Percentiles rank a stretch among this genome's conserved stretches.
Evolutionary conservation across 2,888 invertebrate genomes (phyloP).

Genomic region (Ligdia adustata): DNA sequence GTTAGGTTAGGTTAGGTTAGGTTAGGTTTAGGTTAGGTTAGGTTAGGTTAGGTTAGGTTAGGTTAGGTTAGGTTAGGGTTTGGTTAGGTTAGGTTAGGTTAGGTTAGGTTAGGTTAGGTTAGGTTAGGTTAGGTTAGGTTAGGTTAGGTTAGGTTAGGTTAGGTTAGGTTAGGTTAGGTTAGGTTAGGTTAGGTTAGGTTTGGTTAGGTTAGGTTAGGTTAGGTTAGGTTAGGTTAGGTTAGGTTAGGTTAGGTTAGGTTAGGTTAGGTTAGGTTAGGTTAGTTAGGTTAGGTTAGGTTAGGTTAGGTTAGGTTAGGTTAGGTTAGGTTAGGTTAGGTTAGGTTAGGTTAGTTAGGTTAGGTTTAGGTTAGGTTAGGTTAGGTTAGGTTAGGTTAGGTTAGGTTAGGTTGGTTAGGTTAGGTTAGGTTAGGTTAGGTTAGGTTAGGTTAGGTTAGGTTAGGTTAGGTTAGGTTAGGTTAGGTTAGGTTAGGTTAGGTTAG

Average conservation of each 20-base stretch:
- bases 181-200: conserved; percentile 32
- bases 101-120: conserved; percentile 31
- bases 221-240: conserved; percentile 27
- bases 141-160: conserved; percentile 33
- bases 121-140: conserved; percentile 28
- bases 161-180: conserved; percentile 34
- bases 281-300: conserved; percentile 28
- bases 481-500: conserved; percentile 33
- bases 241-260: conserved; percentile 30
- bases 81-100: conserved; percentile 33
- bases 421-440: conserved; percentile 30
- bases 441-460: conserved; percentile 28
- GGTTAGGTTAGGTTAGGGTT: conserved; percentile 26
- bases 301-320: conserved; percentile 31
- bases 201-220: conserved; percentile 28
- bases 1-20: conserved; percentile 29
- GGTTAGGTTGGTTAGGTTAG: conserved; percentile 35
- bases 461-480: conserved; percentile 30
- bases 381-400: conserved; percentile 33
- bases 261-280: conserved; percentile 18
- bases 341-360: conserved; percentile 35
- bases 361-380: conserved; percentile 35
- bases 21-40: conserved; percentile 26
- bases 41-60: conserved; percentile 29
- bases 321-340: conserved; percentile 35